Conservation (phyloP, 2,113 vertebrate species). For the Tinamus guttatus region DNA sequence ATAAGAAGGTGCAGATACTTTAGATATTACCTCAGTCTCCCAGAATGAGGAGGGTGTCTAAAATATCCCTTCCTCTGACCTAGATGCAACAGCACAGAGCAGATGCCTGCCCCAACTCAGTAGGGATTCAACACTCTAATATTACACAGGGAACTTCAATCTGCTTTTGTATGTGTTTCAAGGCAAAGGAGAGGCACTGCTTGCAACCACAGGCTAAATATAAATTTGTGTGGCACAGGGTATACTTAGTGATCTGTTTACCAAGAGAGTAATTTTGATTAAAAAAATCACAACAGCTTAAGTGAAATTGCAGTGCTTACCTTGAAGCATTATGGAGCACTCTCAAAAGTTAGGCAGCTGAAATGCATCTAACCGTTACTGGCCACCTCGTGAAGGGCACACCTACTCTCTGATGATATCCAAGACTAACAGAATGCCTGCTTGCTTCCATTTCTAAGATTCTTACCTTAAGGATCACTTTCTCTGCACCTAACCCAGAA, state of each 20-base stretch:
- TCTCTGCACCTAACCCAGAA: not conserved
- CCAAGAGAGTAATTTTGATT: not conserved
- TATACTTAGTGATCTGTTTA: not conserved
- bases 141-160: not conserved
- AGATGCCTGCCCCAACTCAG: slow-evolving; percentile 46
- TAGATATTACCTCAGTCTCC: not conserved
- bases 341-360: not conserved
- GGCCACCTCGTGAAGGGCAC: not conserved
- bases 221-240: not conserved
- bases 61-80: slow-evolving; percentile 57
- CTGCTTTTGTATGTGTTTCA: not conserved
- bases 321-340: not conserved
- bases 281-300: not conserved
- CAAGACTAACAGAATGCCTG: not conserved
- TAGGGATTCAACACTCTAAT: not conserved
- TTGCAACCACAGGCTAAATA: not conserved
- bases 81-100: slow-evolving; percentile 36
- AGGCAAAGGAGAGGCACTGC: not conserved
- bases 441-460: not conserved
- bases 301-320: not conserved
- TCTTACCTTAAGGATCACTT: not conserved
- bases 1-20: not conserved
- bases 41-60: not conserved
- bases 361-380: not conserved
- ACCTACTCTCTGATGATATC: not conserved